These are phyloP conservation scores for Indicator maculatus DNA, from an alignment of 2,113 vertebrate species.

Conservation along the genomic window DNA sequence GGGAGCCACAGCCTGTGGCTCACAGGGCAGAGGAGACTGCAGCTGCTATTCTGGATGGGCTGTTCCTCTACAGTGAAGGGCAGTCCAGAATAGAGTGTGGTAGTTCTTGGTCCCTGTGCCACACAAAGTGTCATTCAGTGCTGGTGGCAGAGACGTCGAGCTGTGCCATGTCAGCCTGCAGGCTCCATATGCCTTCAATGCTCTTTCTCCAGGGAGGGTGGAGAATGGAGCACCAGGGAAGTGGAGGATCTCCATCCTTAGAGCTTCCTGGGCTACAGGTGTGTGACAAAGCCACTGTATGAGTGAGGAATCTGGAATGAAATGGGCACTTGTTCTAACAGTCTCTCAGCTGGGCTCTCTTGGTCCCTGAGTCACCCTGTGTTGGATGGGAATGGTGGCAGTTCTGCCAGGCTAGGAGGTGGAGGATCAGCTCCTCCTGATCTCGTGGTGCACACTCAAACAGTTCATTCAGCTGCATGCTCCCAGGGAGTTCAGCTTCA, in stretches of 20 bases:
- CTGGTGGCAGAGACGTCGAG: background rate
- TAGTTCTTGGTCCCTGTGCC: background rate
- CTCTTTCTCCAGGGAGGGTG: background rate
- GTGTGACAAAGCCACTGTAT: background rate
- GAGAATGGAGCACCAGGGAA: too few relatives aligned
- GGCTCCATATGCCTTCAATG: background rate
- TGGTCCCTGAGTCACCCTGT: background rate
- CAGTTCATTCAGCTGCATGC: background rate
- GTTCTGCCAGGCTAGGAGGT: background rate
- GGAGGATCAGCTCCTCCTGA: background rate
- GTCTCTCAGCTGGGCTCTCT: background rate
- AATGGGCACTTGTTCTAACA: background rate
- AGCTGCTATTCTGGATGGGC: background rate
- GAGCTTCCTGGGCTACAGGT: background rate
- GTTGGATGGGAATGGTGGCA: background rate
- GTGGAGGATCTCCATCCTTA: background rate
- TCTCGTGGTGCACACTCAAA: background rate
- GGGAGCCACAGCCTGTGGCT: background rate
- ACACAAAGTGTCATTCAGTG: background rate
- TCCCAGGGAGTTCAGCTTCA: background rate
- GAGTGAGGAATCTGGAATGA: background rate
- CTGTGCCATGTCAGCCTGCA: background rate
- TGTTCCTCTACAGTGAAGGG: background rate
- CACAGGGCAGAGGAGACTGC: background rate
- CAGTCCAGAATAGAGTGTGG: background rate